phyloP scores from a whole-genome alignment of 2,113 vertebrate genomes.

The Pseudopipra pipra region DNA sequence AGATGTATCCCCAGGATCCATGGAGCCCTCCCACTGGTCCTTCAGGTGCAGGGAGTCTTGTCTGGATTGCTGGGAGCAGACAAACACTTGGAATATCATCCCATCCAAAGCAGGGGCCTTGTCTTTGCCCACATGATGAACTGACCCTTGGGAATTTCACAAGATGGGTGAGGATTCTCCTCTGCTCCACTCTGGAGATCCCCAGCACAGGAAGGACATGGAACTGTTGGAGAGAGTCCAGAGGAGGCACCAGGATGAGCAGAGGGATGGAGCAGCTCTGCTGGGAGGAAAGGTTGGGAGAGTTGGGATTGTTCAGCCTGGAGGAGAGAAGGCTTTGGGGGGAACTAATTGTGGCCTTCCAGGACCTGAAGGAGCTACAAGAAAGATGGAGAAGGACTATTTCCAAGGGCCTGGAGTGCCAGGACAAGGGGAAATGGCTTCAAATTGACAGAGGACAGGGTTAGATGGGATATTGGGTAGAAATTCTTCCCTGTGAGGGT shows the following conservation, averaged over 20 bases:
- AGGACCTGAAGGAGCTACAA: background rate
- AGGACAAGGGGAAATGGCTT: background rate
- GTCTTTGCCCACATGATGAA: background rate
- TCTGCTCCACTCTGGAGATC: background rate
- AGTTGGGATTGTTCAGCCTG: background rate
- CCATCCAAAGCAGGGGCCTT: background rate
- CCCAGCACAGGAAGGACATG: background rate
- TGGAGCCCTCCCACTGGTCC: background rate
- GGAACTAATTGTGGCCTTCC: background rate
- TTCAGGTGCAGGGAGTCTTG: background rate
- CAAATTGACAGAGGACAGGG: background rate
- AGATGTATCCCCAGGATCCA: background rate
- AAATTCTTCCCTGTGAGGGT: background rate
- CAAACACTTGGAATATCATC: background rate
- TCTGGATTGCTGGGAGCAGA: background rate
- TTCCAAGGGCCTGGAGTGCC: background rate
- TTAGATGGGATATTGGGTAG: background rate
- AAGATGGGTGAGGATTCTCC: background rate
- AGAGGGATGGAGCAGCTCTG: background rate
- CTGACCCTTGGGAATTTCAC: background rate
- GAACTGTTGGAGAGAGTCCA: background rate
- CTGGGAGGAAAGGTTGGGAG: background rate
- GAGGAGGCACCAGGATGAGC: background rate
- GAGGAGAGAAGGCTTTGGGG: rapidly evolving
- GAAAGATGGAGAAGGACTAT: background rate